Percentiles rank a stretch among this genome's conserved stretches.
Evolutionary conservation across 2,888 invertebrate species (phyloP).

Genomic region (Steinernema hermaphroditum): DNA sequence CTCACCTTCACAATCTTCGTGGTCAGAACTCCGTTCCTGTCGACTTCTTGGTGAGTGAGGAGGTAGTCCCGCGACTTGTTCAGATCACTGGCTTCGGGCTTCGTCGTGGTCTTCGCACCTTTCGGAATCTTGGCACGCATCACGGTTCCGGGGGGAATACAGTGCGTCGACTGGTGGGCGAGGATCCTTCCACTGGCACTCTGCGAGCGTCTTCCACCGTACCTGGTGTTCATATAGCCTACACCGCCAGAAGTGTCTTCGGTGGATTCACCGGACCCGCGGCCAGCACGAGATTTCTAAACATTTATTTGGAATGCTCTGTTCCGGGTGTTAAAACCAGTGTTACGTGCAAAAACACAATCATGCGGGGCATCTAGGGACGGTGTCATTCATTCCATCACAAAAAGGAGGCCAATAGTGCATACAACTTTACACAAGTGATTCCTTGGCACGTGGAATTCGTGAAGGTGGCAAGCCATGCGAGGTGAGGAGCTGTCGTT

Average conservation of each 20-base stretch:
- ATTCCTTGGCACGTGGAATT: slow-evolving; percentile 19
- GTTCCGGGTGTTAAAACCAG: not conserved
- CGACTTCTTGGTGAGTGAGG: slow-evolving; percentile 86
- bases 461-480: slow-evolving; percentile 4
- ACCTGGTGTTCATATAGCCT: slow-evolving; percentile 35
- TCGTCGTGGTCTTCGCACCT: slow-evolving; percentile 70
- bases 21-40: slow-evolving; percentile 87
- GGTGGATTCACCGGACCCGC: not conserved
- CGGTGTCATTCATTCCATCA: not conserved
- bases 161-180: slow-evolving; percentile 57
- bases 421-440: not conserved
- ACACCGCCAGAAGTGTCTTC: not conserved
- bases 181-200: slow-evolving; percentile 46
- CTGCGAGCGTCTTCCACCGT: slow-evolving; percentile 41
- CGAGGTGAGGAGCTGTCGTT: not conserved
- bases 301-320: not conserved
- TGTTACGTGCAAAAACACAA: not conserved
- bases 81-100: slow-evolving; percentile 78
- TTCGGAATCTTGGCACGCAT: slow-evolving; percentile 78
- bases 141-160: slow-evolving; percentile 73
- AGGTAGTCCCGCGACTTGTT: slow-evolving; percentile 80
- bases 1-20: slow-evolving; percentile 88
- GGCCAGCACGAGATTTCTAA: slow-evolving; percentile 9
- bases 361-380: not conserved
- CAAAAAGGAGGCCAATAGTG: not conserved